Evolutionary conservation across 2,797 vertebrate species (phyloP), one percentile per base, ranked within the genome.

Genomic region (Rhinoraja longicauda): DNA sequence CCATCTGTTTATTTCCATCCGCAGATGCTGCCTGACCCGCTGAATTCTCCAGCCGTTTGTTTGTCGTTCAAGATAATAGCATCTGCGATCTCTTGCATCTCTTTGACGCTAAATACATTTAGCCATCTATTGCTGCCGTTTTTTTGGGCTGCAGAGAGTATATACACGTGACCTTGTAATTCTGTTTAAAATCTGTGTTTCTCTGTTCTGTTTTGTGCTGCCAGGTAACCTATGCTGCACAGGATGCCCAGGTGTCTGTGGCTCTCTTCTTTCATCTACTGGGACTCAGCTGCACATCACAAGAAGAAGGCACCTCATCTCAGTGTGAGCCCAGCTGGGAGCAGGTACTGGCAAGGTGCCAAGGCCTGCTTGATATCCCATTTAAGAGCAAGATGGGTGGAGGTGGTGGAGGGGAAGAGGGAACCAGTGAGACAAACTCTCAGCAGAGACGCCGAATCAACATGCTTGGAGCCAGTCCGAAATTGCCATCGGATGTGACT

Each of bases 231-330:
- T 99, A 99, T 73, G 99, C 99, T 88, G 98, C 98, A 93, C 96
- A 96, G 94, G 99, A 99, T 93, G 98, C 98, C 76, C 99, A 99
- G 94, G 96, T 99, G 8, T 99, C 99, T 0, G 94, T 99, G 77
- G 98, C 97, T 81, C 96, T 99, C 78, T 99, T 99, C 95, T 96
- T 98, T 94, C 97, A 96, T 93, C 96, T 99, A 94, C 95, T 99
- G 93, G 97, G 96, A 93, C 95, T 96, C 93, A 93, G 94, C 94
- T 93, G 96, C 70, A 94, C 93, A 94, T 77, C 94, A 93, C 79
- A 94, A 94, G 93, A 93, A 92, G 64, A 93, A 45, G 94, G 95
- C 78, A 81, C 88, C 94, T 94, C 94, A 29, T 67, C 72, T 67
- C 94, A 90, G 93, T 93, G 93, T 0, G 64, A 93, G 90, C 92